Conservation (phyloP, 2,888 invertebrate species). For the Dyspetes luteomarginatus region DNA sequence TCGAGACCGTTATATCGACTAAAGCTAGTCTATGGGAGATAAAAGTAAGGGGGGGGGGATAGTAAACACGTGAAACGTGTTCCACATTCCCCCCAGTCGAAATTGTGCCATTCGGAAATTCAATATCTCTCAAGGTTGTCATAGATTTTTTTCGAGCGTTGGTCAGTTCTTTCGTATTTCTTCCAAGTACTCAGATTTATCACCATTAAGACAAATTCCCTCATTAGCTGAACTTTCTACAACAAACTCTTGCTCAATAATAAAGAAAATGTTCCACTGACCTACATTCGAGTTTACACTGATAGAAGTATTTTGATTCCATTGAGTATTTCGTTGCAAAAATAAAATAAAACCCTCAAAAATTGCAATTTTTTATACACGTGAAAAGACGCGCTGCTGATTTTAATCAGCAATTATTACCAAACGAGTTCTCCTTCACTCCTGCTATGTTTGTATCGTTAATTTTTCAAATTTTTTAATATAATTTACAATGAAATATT, state of each 20-base stretch:
- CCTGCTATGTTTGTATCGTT: no score
- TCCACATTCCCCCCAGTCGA: slow-evolving; percentile 19
- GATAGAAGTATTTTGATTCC: background rate
- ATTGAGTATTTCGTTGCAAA: background rate
- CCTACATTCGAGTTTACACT: background rate
- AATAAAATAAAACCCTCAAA: background rate
- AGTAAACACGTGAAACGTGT: slow-evolving; percentile 37
- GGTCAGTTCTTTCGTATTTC: slow-evolving; percentile 24
- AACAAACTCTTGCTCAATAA: background rate
- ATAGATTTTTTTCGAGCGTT: background rate
- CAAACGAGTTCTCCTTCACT: no score
- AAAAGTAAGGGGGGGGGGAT: background rate
- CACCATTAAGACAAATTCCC: background rate
- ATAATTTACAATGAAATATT: no score
- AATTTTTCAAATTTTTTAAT: background rate
- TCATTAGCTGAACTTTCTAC: slow-evolving; percentile 1
- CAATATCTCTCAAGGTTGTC: slow-evolving; percentile 37
- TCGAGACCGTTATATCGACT: slow-evolving; percentile 40
- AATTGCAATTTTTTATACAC: background rate
- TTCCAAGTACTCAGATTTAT: slow-evolving; percentile 14
- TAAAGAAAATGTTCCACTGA: background rate
- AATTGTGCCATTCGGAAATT: slow-evolving; percentile 29
- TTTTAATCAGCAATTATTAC: no score
- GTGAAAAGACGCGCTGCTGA: no score
- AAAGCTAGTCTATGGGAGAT: background rate